Evolutionary conservation across 2,113 vertebrate genomes (phyloP).

Genomic region (Carollia perspicillata): DNA sequence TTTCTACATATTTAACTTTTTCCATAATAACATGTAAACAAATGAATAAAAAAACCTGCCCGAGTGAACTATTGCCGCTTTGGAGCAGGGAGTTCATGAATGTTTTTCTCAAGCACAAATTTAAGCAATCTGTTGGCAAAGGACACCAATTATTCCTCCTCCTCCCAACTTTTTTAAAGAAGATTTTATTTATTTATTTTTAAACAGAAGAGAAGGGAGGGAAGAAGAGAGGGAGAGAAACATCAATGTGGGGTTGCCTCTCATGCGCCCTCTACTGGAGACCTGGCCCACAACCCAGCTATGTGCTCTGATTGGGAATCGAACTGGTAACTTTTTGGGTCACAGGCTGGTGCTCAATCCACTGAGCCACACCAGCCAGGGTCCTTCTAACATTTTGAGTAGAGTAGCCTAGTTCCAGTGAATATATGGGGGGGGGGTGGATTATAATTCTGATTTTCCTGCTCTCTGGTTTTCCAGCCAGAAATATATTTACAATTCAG

Average conservation of each 20-base stretch:
- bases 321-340: no score
- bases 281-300: no score
- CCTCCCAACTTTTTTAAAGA: no score
- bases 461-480: background rate
- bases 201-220: no score
- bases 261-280: no score
- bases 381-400: background rate
- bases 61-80: background rate
- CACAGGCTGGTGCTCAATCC: no score
- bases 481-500: background rate
- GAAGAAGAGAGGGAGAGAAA: no score
- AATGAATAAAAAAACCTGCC: background rate
- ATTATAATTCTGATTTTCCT: background rate
- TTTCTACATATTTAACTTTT: conserved; percentile 24
- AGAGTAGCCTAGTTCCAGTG: background rate
- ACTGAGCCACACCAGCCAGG: no score
- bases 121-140: background rate
- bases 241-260: no score
- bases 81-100: background rate
- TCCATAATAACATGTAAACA: background rate
- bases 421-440: background rate
- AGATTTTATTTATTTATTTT: no score
- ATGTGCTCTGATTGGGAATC: no score
- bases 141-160: background rate
- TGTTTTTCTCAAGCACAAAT: background rate